Evolutionary conservation across 2,113 vertebrate species (phyloP).

Genomic region (Furnarius figulus): DNA sequence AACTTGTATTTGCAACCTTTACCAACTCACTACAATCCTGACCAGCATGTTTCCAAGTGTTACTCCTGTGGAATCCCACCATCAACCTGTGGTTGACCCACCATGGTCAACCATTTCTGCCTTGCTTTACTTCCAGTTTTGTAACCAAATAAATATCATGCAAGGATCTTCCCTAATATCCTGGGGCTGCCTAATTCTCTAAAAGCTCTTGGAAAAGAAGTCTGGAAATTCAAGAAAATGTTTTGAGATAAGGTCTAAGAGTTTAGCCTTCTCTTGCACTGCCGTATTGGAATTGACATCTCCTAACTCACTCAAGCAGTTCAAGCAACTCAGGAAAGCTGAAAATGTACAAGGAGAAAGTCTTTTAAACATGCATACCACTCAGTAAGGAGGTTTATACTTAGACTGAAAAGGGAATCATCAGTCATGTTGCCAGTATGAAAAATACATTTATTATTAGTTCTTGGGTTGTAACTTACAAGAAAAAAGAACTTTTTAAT

Average conservation of each 20-base stretch:
- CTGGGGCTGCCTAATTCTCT: neutral
- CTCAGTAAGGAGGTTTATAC: neutral
- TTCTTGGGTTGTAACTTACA: neutral
- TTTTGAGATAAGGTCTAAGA: neutral
- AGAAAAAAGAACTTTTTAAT: neutral
- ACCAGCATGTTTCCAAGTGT: neutral
- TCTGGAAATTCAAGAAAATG: neutral
- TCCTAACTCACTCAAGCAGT: neutral
- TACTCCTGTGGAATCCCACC: neutral
- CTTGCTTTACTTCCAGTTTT: neutral
- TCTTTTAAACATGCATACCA: neutral
- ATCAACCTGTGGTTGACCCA: neutral
- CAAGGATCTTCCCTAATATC: neutral
- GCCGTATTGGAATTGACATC: neutral
- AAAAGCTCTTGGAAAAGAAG: neutral
- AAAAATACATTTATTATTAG: neutral
- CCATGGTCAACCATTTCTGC: neutral
- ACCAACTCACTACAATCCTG: neutral
- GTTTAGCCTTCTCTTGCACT: neutral
- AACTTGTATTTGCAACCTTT: neutral
- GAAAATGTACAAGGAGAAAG: neutral
- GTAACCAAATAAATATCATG: neutral
- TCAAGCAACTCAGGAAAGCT: neutral
- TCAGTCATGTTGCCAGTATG: neutral
- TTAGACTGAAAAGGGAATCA: neutral